Evolutionary conservation across 1,140 invertebrate genomes (phyloP), one percentile per base, ranked within the genome.

Genomic region (Tetramorium parvispinum): DNA sequence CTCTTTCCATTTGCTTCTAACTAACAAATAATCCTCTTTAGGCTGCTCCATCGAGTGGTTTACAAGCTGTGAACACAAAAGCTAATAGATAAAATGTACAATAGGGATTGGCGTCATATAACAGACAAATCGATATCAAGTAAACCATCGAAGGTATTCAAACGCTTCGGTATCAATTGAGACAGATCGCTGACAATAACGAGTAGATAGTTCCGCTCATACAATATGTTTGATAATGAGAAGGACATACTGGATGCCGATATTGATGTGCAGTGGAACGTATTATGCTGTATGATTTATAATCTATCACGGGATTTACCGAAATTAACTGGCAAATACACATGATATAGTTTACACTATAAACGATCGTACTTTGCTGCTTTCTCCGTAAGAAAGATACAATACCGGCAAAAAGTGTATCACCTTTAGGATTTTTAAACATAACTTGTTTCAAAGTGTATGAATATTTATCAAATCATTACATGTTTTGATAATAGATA

Each of bases 161-260:
- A 59, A 82, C 40, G 37, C 37, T 8, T 68, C 21, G 13, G 43
- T 73, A 89, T 89, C 65, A 77, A 83, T 87, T 78, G 78, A 83
- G 88, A 61, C 57, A 61, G 85, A 88, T 88, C 57, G 85, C 65
- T n/a, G 85, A 78, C 77, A 89, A 87, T 87, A 88, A 89, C 78
- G 88, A 83, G 65, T 87, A 89, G 86, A 85, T 89, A 87, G 85
- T 89, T 75, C 78, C 40, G 85, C 40, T 13, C 10, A 16, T 61
- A 89, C 88, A 89, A 89, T 89, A 59, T 53, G 53, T 83, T 78
- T 66, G 85, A 89, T 88, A 75, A 85, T 76, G 71, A 24, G 57
- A 59, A 87, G 86, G 85, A 89, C 65, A 57, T n/a, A n/a, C 40
- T 51, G 87, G 90, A 93, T 92, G 89, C 75, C 66, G 77, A 73